Percentiles rank a stretch among this genome's conserved stretches.
phyloP scores from a whole-genome alignment of 2,797 vertebrate genomes.

The Margarornis squamiger region DNA sequence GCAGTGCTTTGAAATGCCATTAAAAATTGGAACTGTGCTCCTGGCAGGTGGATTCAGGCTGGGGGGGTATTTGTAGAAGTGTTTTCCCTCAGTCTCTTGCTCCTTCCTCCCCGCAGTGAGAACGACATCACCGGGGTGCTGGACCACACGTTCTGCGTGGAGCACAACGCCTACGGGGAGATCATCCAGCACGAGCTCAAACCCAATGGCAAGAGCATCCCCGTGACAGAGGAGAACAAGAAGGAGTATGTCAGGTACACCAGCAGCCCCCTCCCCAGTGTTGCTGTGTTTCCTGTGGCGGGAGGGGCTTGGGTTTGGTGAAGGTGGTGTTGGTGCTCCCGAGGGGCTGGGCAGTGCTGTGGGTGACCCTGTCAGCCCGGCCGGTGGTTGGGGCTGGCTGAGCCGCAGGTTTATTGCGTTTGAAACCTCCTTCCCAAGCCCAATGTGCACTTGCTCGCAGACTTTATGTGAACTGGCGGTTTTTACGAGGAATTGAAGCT shows the following conservation, averaged over 20 bases:
- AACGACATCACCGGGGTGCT: conserved; percentile 97
- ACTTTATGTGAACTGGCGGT: conserved; percentile 96
- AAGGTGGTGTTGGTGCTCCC: neutral
- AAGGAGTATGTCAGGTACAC: conserved; percentile 91
- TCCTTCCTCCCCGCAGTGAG: conserved; percentile 75
- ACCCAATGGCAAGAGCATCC: conserved; percentile 93
- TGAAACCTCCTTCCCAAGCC: conserved; percentile 18
- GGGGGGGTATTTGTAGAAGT: neutral
- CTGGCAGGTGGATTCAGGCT: neutral
- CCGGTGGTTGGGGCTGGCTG: neutral
- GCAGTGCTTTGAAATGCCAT: neutral
- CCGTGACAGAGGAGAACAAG: conserved; percentile 91
- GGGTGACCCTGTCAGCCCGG: neutral
- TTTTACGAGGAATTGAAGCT: conserved; percentile 95
- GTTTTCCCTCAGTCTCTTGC: neutral
- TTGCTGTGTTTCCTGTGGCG: accelerated
- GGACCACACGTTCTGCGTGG: conserved; percentile 97
- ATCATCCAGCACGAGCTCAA: conserved; percentile 98
- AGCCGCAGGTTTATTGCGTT: neutral
- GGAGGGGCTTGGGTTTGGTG: neutral
- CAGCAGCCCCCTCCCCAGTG: neutral
- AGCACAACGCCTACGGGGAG: conserved; percentile 96
- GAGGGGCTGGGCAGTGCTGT: neutral
- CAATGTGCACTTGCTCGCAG: conserved; percentile 71
- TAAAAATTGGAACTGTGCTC: neutral